Base-by-base conservation (phyloP, 30 jellyfish, hydroid and myxozoan species). In the Aurelia aurita complex sp. Pacific region DNA sequence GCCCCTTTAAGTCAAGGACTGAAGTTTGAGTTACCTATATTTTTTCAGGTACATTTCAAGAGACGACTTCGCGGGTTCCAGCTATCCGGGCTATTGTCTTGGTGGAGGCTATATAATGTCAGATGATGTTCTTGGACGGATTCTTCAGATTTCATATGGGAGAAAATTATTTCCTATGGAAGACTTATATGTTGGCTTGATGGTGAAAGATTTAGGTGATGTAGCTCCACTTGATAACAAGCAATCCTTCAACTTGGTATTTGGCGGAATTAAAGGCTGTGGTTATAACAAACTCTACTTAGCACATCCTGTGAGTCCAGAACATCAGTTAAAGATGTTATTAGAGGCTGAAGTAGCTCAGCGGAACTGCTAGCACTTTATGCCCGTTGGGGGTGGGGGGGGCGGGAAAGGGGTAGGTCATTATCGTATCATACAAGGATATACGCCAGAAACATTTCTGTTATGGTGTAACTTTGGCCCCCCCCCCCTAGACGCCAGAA, bases 101-200 rank as follows among this genome's bases (percentile, higher is more conserved):
- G 98, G 98, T 60, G 98, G 98, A 10, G 98, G 98, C 53, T 92
- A 92, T 64, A 69, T 92, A 15, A 80, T 92, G 95, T 92, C 98
- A 34, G 90, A 74, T 36, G 98, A 92, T 82, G 98, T 92, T 9
- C 80, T 92, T 10, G 82, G 81, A 60, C 53, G 90, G 55, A 63
- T 86, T 35, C 65, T 92, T 6, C 69, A 70, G 52, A 63, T 67
- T 3, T 86, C 96, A 15, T 92, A 79, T 51, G 95, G 95, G 4
- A 68, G 91, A 36, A 74, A 80, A 8, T 68, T 92, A 2, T 92
- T 92, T 75, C 96, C 98, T 52, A 86, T 92, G 98, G 98, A 92
- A 57, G 98, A 92, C 57, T 74, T 92, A 1, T 87, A 92, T 59
- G 94, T 92, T 85, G 98, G 98, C 4, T 43, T 92, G 76, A 55